Conservation (phyloP, 2,888 invertebrate species). For the Lasiommata megera region DNA sequence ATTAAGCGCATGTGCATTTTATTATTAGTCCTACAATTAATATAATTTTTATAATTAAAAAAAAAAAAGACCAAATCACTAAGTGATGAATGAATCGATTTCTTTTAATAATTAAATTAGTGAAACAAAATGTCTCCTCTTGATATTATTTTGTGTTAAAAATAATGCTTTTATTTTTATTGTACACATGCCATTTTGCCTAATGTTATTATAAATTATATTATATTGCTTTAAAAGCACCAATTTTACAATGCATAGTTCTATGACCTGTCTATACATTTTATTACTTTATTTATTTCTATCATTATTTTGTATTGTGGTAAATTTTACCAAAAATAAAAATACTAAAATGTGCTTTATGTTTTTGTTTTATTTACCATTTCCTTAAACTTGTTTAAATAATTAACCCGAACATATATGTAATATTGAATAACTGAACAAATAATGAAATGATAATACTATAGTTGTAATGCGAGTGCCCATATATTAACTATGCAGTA, state of each 20-base stretch:
- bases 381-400: not conserved
- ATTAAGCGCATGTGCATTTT: slow-evolving; percentile 64
- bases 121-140: slow-evolving; percentile 59
- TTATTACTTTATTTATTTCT: slow-evolving; percentile 81
- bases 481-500: slow-evolving; percentile 92
- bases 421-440: no score
- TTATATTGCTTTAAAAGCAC: slow-evolving; percentile 81
- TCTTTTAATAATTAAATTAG: slow-evolving; percentile 47
- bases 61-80: slow-evolving; percentile 73
- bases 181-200: slow-evolving; percentile 81
- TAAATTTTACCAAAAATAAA: slow-evolving; percentile 82
- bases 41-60: slow-evolving; percentile 20
- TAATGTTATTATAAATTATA: slow-evolving; percentile 81
- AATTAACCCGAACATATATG: no score
- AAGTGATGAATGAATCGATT: slow-evolving; percentile 72
- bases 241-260: slow-evolving; percentile 81
- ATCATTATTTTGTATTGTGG: slow-evolving; percentile 80
- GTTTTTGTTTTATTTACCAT: slow-evolving; percentile 51
- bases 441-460: slow-evolving; percentile 21
- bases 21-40: slow-evolving; percentile 57
- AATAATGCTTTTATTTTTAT: slow-evolving; percentile 78
- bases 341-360: slow-evolving; percentile 81
- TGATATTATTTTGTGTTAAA: slow-evolving; percentile 79
- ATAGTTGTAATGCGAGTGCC: slow-evolving; percentile 83
- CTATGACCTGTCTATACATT: slow-evolving; percentile 81